Evolutionary conservation across 2,888 invertebrate species (phyloP).

Genomic region (Argynnis bischoffii): DNA sequence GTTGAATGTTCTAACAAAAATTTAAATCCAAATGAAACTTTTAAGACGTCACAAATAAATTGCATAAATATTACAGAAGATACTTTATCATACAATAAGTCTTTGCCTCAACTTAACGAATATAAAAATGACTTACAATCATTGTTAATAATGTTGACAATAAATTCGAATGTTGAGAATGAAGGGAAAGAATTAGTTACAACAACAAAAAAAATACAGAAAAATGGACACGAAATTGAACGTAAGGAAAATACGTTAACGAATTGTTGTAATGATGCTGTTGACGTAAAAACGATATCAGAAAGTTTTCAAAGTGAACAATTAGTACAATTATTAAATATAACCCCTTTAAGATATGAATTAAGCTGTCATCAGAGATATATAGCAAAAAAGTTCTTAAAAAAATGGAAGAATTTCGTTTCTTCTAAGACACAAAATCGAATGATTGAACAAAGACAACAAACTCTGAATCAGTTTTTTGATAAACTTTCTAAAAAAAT

Average conservation of each 20-base stretch:
- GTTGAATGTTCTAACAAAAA: not conserved
- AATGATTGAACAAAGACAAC: conserved; percentile 56
- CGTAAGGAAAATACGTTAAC: conserved; percentile 9
- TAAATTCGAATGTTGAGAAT: conserved; percentile 53
- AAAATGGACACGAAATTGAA: conserved; percentile 19
- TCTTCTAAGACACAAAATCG: conserved; percentile 52
- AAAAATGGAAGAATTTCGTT: conserved; percentile 64
- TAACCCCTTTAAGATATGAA: conserved; percentile 55
- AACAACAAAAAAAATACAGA: conserved; percentile 12
- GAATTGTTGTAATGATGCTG: not conserved
- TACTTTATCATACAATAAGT: not conserved
- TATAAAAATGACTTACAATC: conserved; percentile 58
- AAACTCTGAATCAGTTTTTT: conserved; percentile 64
- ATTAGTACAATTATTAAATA: conserved; percentile 51
- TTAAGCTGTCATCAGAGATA: conserved; percentile 50
- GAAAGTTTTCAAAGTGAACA: conserved; percentile 28
- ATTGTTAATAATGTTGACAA: conserved; percentile 65
- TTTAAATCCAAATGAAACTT: not conserved
- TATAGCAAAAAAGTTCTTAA: conserved; percentile 58
- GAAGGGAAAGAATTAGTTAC: conserved; percentile 33
- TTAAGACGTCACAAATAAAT: not conserved
- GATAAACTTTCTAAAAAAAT: conserved; percentile 69
- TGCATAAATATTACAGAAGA: conserved; percentile 8
- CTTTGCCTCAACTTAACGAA: conserved; percentile 12
- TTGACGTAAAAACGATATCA: conserved; percentile 10